Percentiles rank a stretch among this genome's conserved stretches.
phyloP scores from a whole-genome alignment of 2,113 vertebrate species.

The Geococcyx californianus region DNA sequence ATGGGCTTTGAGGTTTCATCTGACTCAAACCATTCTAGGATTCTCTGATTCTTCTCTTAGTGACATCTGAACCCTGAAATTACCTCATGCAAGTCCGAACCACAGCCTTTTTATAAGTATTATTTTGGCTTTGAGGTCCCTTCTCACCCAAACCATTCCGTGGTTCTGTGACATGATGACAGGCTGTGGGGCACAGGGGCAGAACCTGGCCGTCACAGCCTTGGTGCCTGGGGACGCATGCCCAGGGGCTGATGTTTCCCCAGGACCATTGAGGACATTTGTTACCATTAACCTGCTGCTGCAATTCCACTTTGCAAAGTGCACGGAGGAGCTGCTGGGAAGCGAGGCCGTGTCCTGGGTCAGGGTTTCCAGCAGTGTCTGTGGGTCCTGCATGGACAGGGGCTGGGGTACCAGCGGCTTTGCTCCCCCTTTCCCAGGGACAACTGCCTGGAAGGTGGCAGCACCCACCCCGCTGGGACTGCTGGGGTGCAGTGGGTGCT shows the following conservation, averaged over 20 bases:
- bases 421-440: background rate
- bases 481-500: background rate
- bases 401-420: fast-evolving
- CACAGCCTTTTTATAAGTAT: too few species aligned
- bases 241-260: background rate
- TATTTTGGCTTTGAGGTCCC: too few species aligned
- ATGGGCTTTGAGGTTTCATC: too few species aligned
- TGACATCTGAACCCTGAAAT: too few species aligned
- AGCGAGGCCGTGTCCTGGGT: background rate
- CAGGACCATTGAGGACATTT: too few species aligned
- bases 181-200: background rate
- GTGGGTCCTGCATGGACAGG: background rate
- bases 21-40: too few species aligned
- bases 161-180: too few species aligned
- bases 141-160: too few species aligned
- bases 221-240: fast-evolving
- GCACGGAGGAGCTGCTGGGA: background rate
- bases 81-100: too few species aligned
- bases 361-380: fast-evolving
- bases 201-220: background rate
- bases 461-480: background rate
- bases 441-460: background rate
- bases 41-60: too few species aligned
- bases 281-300: background rate
- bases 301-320: background rate